Percentiles rank a stretch among this genome's conserved stretches.
Conservation (phyloP, 1,140 invertebrate genomes). For the Diorhabda elongata region DNA sequence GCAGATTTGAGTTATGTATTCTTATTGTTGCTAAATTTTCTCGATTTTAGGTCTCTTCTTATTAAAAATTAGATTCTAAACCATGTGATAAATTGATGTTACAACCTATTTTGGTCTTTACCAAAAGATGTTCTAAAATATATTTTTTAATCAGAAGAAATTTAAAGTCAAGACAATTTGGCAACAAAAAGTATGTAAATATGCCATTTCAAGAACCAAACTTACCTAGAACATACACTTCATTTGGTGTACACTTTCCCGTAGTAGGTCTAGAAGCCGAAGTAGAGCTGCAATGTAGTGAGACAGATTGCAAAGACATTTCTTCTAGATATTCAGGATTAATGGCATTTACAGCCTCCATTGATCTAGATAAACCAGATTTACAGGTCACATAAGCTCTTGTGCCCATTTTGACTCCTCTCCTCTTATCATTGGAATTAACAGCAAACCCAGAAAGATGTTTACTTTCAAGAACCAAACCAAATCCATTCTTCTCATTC, state of each 20-base stretch:
- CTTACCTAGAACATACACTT: conserved; percentile 42
- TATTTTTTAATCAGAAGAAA: not conserved
- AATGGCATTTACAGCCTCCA: conserved; percentile 45
- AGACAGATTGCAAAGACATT: conserved; percentile 41
- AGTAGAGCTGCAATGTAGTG: conserved; percentile 40
- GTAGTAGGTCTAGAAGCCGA: conserved; percentile 34
- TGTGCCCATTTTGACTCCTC: conserved; percentile 69
- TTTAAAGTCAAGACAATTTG: not conserved
- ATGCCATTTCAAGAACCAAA: not conserved
- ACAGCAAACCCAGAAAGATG: conserved; percentile 42
- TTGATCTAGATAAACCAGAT: conserved; percentile 41
- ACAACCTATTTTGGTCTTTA: too few species aligned
- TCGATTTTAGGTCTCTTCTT: too few species aligned
- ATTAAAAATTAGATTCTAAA: too few species aligned
- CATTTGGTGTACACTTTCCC: conserved; percentile 19
- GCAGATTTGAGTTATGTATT: too few species aligned
- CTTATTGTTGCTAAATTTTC: too few species aligned
- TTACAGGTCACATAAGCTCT: conserved; percentile 53
- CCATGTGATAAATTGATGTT: too few species aligned
- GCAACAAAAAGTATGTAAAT: not conserved
- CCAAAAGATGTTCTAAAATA: too few species aligned
- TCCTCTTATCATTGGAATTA: conserved; percentile 47
- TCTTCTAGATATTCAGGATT: conserved; percentile 39
- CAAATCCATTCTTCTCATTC: conserved; percentile 53
- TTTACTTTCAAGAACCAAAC: conserved; percentile 43